Conservation (phyloP, 2,797 vertebrate species). For the Sebastes nivosus region DNA sequence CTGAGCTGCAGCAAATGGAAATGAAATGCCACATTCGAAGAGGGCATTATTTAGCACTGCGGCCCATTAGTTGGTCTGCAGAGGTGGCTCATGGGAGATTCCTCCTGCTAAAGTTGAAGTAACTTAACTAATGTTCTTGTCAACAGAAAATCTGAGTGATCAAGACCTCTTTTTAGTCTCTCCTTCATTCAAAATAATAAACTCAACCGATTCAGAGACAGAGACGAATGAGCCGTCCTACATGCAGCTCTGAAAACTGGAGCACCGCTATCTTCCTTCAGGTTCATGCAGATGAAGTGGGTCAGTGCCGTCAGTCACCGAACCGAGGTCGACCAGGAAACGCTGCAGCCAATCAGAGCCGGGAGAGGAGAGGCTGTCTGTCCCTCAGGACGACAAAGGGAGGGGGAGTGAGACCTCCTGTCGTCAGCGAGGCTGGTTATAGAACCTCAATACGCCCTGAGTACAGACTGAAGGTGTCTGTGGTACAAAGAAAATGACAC, state of each 20-base stretch:
- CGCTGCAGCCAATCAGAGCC: conserved; percentile 29
- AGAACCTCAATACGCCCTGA: not conserved
- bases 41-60: not conserved
- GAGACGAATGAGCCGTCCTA: conserved; percentile 35
- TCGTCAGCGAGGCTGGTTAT: not conserved
- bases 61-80: not conserved
- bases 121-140: not conserved
- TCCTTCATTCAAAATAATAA: not conserved
- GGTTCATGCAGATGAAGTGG: conserved; percentile 42
- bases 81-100: not conserved
- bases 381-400: conserved; percentile 6
- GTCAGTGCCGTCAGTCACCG: conserved; percentile 32
- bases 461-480: not conserved
- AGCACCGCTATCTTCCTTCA: not conserved
- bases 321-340: conserved; percentile 18
- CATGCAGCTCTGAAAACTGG: conserved; percentile 48
- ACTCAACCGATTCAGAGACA: not conserved
- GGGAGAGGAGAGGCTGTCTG: not conserved
- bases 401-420: conserved; percentile 15
- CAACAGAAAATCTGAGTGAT: not conserved
- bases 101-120: not conserved
- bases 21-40: not conserved
- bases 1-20: not conserved
- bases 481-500: not conserved
- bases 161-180: not conserved